Base-by-base conservation (phyloP, 2,797 vertebrate genomes). In the Onychomys arenicola region DNA sequence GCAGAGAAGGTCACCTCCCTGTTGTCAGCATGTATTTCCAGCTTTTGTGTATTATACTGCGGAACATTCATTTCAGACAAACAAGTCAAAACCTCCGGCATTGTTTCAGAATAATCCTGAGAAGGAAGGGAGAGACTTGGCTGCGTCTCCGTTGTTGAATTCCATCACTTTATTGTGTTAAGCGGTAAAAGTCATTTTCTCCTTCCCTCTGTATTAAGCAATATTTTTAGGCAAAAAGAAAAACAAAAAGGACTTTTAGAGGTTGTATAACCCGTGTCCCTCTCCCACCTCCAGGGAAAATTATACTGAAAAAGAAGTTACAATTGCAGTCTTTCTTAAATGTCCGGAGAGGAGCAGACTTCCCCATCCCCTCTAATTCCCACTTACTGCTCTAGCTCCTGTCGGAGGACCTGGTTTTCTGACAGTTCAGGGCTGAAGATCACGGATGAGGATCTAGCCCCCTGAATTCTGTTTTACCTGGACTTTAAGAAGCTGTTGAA, bases 11-110 rank as follows among this genome's bases (percentile, higher is more conserved):
- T 34, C 59, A 73, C 83, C 91, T 91, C 52, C 77, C 96, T 61
- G 90, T 46, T 95, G 92, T 90, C 86, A 90, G 88, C 90, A 85
- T 73, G 23, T 6, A 61, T 43, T 78, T 92, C 80, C 63, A 37
- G 43, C 65, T 76, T 86, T 93, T 95, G 81, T 65, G 59, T 69
- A 93, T 73, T 88, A 88, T 40, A 73, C 52, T 34, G 67, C 29
- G 34, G 78, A 89, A 76, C 16, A 8, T 81, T 95, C 94, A 27
- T 0, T 96, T 90, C 88, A 93, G 73, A 96, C 89, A 92, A 93
- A 95, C 23, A 37, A 83, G 71, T 67, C 86, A 67, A 90, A 83
- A 77, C 81, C 85, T 75, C 71, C 34, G 82, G 95, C 83, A 87
- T 84, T 88, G 92, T 93, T 96, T 95, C 88, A 84, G 81, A 92